Conservation (phyloP, 37 sponge, comb jelly and placozoan species). For the Dysidea cf. avara region DNA sequence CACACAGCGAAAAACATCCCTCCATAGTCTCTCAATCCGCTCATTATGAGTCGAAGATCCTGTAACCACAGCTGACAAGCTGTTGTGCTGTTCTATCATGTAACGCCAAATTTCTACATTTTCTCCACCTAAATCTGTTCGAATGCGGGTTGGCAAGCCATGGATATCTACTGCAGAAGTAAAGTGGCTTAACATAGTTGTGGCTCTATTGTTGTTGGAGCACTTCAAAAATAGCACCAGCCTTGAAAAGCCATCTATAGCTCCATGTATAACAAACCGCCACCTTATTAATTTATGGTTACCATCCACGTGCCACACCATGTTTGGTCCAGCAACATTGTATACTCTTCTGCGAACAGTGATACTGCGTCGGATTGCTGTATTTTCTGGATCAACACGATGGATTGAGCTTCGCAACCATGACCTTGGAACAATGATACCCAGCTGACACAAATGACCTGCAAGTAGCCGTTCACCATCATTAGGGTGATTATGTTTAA, state of each 20-base stretch:
- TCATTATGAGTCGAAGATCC: conserved; percentile 46
- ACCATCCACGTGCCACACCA: too few relatives aligned
- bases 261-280: conserved; percentile 42
- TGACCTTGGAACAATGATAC: neutral
- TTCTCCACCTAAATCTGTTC: conserved; percentile 51
- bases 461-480: conserved; percentile 17
- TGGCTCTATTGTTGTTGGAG: conserved; percentile 34
- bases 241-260: conserved; percentile 49
- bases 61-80: neutral
- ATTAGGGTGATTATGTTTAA: conserved; percentile 10
- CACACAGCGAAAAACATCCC: conserved; percentile 48
- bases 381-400: neutral
- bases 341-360: neutral
- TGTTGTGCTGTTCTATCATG: conserved; percentile 23
- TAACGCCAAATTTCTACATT: conserved; percentile 41
- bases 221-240: conserved; percentile 29
- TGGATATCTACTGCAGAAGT: conserved; percentile 6
- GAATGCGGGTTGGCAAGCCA: conserved; percentile 23
- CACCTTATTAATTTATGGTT: conserved; percentile 35
- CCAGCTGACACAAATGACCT: neutral
- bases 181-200: conserved; percentile 35
- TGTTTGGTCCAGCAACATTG: neutral
- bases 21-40: conserved; percentile 46
- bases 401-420: neutral
- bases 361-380: neutral